Evolutionary conservation across 2,797 vertebrate species (phyloP).

Genomic region (Vultur gryphus): DNA sequence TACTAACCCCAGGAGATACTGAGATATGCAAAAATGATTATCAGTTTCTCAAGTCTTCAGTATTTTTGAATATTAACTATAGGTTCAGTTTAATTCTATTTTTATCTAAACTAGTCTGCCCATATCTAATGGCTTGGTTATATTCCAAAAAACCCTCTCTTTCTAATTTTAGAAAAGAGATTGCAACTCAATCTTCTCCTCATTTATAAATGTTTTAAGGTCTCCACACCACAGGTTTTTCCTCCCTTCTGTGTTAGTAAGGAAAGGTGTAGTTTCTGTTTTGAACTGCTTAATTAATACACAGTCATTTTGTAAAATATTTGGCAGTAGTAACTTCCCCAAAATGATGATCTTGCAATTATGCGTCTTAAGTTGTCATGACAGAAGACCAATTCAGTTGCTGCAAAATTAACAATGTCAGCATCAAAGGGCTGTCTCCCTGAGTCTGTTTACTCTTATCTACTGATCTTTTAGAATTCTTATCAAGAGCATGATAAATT

Average conservation of each 20-base stretch:
- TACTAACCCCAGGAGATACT: background rate
- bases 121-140: background rate
- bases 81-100: background rate
- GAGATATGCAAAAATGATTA: background rate
- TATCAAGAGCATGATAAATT: slow-evolving; percentile 37
- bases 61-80: background rate
- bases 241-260: background rate
- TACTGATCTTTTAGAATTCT: slow-evolving; percentile 9
- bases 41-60: background rate
- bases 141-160: background rate
- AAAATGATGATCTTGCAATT: slow-evolving; percentile 36
- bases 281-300: slow-evolving; percentile 42
- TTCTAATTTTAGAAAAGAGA: background rate
- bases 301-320: slow-evolving; percentile 31
- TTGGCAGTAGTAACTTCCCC: background rate
- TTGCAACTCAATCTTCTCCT: background rate
- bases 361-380: background rate
- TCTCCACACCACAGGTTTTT: background rate
- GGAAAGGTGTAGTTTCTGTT: background rate
- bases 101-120: background rate
- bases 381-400: slow-evolving; percentile 2
- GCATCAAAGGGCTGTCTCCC: background rate
- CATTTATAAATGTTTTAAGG: background rate
- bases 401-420: slow-evolving; percentile 22
- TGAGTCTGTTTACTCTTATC: slow-evolving; percentile 31